A percentile compares a stretch with the other conserved stretches of the same genome.
phyloP scores from a whole-genome alignment of 2,888 invertebrate genomes.

The Heliconius charithonia region DNA sequence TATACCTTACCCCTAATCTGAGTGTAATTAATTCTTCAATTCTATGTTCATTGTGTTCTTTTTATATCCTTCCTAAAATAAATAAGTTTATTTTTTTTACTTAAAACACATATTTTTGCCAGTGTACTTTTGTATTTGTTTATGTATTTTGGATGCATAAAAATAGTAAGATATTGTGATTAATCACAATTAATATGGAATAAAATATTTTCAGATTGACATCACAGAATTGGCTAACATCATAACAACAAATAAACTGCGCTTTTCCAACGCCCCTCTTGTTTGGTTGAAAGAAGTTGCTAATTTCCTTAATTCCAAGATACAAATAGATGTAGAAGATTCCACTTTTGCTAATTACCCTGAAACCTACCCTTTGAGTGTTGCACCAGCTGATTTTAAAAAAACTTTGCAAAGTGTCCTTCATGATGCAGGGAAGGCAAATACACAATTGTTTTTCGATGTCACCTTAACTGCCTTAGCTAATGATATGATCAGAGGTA shows the following conservation, averaged over 20 bases:
- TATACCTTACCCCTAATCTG: not conserved
- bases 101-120: no score
- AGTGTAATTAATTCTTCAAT: no score
- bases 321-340: slow-evolving; percentile 85
- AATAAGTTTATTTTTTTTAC: no score
- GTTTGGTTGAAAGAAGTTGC: slow-evolving; percentile 88
- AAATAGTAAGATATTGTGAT: not conserved
- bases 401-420: slow-evolving; percentile 77
- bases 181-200: not conserved
- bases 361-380: slow-evolving; percentile 82
- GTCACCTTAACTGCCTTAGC: slow-evolving; percentile 87
- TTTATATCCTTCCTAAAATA: no score
- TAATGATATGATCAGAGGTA: slow-evolving; percentile 88
- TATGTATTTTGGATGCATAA: no score
- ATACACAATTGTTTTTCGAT: slow-evolving; percentile 88
- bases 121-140: no score
- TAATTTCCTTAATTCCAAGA: slow-evolving; percentile 85
- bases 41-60: no score
- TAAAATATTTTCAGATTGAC: slow-evolving; percentile 82
- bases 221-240: slow-evolving; percentile 80
- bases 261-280: slow-evolving; percentile 88
- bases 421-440: slow-evolving; percentile 85
- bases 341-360: slow-evolving; percentile 84
- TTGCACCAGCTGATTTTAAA: slow-evolving; percentile 76
- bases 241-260: slow-evolving; percentile 83